Evolutionary conservation across 2,888 invertebrate genomes (phyloP), one percentile per base, ranked within the genome.

Genomic region (Apamea monoglypha): DNA sequence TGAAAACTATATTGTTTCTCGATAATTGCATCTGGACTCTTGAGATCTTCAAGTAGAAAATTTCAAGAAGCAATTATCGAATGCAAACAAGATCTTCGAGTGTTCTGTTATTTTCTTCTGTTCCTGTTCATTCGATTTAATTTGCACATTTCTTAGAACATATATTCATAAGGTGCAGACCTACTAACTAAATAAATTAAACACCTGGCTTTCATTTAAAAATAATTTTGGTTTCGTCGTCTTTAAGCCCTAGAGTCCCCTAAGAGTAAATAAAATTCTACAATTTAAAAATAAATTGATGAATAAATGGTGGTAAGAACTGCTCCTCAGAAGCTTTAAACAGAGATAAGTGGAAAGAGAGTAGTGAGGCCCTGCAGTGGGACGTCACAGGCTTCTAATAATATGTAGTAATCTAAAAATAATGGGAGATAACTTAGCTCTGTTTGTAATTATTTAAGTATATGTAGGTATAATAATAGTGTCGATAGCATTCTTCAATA

Each of bases 1-100:
- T 29, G 8, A 40, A 66, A 83, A 70, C 66, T 40, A 53, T 83
- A 25, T 63, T 77, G 25, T 44, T 75, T n/a, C 2, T 36, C 21
- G 14, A 59, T 61, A 66, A 66, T 32, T 36, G 29, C 7, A 56
- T 47, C 75, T 53, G 16, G 44, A 25, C 10, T 56, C 40, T 71
- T n/a, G 16, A 72, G n/a, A 59, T 68, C 56, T 72, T 68, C 18
- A 32, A 59, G 12, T 67, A 63, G 25, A 75, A 73, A 69, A 61
- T 47, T 21, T 66, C 16, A 50, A 76, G 72, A 63, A n/a, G n/a
- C 61, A 59, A 61, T 53, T 56, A 73, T 78, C 25, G 47, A 74
- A 71, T 64, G 44, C n/a, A 64, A 61, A 56, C 32, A 59, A 36
- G n/a, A 70, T 69, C 53, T 64, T 71, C 21, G 2, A 56, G 36